Conservation (phyloP, 2,113 vertebrate species). For the Antechinus stuartii region DNA sequence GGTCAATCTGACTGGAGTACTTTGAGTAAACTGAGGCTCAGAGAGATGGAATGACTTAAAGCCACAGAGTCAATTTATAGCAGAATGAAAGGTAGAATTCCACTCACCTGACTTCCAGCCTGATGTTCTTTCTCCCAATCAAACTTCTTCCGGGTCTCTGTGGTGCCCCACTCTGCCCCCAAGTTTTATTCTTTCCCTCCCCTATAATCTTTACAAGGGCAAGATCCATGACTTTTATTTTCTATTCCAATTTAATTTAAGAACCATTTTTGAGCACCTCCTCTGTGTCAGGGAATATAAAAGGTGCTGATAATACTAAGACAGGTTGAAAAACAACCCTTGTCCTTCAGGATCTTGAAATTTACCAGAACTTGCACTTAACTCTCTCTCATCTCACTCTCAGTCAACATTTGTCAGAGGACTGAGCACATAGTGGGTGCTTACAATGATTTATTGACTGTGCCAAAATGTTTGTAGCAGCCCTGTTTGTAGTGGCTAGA, state of each 20-base stretch:
- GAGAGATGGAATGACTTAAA: conserved; percentile 25
- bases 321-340: neutral
- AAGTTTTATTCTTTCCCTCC: neutral
- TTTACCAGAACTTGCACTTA: neutral
- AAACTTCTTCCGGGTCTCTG: neutral
- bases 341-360: neutral
- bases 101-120: conserved; percentile 7
- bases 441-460: neutral
- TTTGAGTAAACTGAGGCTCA: conserved; percentile 21
- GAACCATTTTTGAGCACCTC: neutral
- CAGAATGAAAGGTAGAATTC: neutral
- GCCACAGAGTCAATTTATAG: neutral
- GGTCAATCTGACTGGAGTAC: neutral
- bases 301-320: neutral
- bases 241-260: neutral
- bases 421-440: neutral
- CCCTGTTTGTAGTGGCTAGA: no score
- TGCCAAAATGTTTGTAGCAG: no score
- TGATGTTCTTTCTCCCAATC: neutral
- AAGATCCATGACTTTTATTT: neutral
- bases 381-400: neutral
- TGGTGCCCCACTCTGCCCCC: neutral
- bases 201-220: neutral
- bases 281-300: neutral
- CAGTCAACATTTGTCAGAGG: neutral